phyloP scores from a whole-genome alignment of 2,888 invertebrate genomes.

The Campoplex nolae region DNA sequence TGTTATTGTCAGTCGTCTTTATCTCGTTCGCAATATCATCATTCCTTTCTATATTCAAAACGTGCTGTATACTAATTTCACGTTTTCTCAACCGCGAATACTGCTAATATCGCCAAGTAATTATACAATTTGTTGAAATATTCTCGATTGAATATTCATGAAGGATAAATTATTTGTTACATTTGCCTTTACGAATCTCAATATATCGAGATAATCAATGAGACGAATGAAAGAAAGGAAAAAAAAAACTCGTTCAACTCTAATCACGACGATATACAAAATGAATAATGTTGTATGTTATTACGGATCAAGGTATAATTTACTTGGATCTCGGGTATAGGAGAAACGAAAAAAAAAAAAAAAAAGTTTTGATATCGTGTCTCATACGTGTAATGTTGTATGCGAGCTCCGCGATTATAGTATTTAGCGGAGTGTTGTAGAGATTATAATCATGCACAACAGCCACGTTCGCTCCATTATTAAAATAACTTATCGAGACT shows the following conservation, averaged over 20 bases:
- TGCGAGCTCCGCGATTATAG: constrained; percentile 31
- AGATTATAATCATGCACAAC: constrained; percentile 48
- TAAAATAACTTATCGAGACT: constrained; percentile 23
- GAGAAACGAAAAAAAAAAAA: neutral
- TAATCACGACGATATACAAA: constrained; percentile 29
- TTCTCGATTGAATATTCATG: constrained; percentile 16
- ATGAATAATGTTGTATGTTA: constrained; percentile 39
- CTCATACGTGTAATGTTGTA: constrained; percentile 20
- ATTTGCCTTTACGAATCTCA: neutral
- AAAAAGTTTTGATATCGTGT: constrained; percentile 22
- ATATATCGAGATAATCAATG: constrained; percentile 33
- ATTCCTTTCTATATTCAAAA: neutral
- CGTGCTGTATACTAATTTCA: neutral
- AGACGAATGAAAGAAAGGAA: neutral
- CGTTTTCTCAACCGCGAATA: neutral
- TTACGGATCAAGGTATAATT: constrained; percentile 32
- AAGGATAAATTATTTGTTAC: constrained; percentile 23
- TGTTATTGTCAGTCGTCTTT: neutral
- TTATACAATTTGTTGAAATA: constrained; percentile 22
- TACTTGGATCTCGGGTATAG: constrained; percentile 9
- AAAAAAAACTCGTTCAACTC: constrained; percentile 9
- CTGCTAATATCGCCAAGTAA: neutral
- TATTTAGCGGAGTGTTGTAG: constrained; percentile 44
- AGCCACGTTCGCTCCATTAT: constrained; percentile 25
- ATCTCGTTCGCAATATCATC: neutral